These are phyloP conservation scores for Pagetopsis macropterus DNA, from an alignment of 2,797 vertebrate genomes.

Conservation along the genomic window DNA sequence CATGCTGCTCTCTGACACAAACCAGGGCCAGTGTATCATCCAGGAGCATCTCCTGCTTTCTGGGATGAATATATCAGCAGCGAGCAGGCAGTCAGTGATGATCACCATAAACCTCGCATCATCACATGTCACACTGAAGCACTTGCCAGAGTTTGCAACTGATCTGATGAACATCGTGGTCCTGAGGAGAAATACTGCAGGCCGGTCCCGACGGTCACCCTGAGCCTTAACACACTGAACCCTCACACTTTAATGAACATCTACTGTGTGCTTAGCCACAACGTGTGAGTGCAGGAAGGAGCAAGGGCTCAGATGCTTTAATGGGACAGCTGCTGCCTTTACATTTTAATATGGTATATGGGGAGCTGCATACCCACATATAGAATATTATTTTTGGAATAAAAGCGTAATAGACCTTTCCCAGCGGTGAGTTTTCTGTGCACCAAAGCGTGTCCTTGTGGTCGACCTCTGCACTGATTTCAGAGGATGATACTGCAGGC, in stretches of 20 bases:
- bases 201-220: slow-evolving; percentile 15
- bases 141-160: slow-evolving; percentile 48
- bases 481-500: neutral
- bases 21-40: slow-evolving; percentile 57
- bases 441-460: slow-evolving; percentile 2
- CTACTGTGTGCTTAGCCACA: slow-evolving; percentile 11
- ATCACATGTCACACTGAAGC: slow-evolving; percentile 61
- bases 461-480: slow-evolving; percentile 3
- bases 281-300: slow-evolving; percentile 14
- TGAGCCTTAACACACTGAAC: slow-evolving; percentile 34
- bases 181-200: slow-evolving; percentile 38
- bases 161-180: slow-evolving; percentile 49
- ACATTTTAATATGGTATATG: neutral
- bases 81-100: slow-evolving; percentile 64
- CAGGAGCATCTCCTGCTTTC: slow-evolving; percentile 47
- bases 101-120: slow-evolving; percentile 69
- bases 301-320: slow-evolving; percentile 19
- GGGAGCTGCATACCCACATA: neutral
- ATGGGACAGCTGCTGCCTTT: neutral
- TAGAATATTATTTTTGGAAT: slow-evolving; percentile 10
- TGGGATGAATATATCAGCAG: slow-evolving; percentile 66
- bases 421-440: slow-evolving; percentile 6
- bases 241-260: slow-evolving; percentile 30
- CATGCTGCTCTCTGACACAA: slow-evolving; percentile 45
- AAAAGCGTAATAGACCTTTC: slow-evolving; percentile 10